These are phyloP conservation scores for Trypoxylon attenuatum DNA, from an alignment of 2,888 invertebrate genomes.

Conservation along the genomic window DNA sequence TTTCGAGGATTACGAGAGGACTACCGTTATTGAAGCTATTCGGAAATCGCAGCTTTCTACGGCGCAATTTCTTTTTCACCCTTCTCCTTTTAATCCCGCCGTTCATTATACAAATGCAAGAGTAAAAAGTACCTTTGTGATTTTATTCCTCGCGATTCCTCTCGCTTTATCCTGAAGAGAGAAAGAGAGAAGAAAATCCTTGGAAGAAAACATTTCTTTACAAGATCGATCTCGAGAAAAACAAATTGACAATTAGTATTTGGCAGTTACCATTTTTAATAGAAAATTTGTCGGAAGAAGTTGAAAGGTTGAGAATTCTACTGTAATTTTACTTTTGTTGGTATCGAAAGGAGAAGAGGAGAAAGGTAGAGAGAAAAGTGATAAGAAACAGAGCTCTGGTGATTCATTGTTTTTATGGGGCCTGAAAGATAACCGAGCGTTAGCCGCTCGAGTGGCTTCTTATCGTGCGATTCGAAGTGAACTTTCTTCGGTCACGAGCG, in stretches of 20 bases:
- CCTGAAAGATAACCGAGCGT: slow-evolving; percentile 38
- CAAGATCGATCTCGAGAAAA: no score
- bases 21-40: not conserved
- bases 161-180: not conserved
- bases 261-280: no score
- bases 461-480: slow-evolving; percentile 49
- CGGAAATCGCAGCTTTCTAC: not conserved
- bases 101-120: slow-evolving; percentile 6
- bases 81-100: not conserved
- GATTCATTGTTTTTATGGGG: slow-evolving; percentile 37
- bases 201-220: no score
- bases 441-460: slow-evolving; percentile 40
- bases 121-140: slow-evolving; percentile 15
- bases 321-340: no score
- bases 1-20: not conserved
- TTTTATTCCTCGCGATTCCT: slow-evolving; percentile 20
- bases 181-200: not conserved
- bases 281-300: no score
- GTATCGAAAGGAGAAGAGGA: no score
- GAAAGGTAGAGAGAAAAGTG: slow-evolving; percentile 1
- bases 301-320: no score
- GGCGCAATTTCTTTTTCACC: not conserved
- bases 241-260: no score
- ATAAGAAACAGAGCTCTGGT: slow-evolving; percentile 28
- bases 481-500: slow-evolving; percentile 39